These are phyloP conservation scores for Notarius lentiginosus DNA, from an alignment of 2,113 vertebrate species.

Conservation along the genomic window DNA sequence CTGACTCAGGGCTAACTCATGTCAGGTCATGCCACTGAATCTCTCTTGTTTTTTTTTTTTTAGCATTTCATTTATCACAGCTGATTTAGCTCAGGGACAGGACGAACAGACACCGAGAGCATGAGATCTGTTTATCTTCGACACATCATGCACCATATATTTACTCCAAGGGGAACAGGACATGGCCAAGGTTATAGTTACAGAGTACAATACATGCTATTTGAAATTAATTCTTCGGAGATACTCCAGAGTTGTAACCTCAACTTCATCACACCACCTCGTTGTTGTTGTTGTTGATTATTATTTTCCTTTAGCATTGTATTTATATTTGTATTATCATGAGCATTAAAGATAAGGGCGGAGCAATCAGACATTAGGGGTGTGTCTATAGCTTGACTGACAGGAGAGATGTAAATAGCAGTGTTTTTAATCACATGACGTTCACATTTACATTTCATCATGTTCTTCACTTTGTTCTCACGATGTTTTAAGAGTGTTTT, in stretches of 20 bases:
- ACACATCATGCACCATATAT: not conserved
- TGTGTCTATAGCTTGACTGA: not conserved
- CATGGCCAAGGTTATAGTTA: not conserved
- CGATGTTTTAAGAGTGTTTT: too few relatives aligned
- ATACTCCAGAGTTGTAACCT: not conserved
- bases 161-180: not conserved
- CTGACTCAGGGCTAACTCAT: slow-evolving; percentile 39
- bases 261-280: not conserved
- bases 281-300: too few relatives aligned
- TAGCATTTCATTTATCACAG: slow-evolving; percentile 36
- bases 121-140: slow-evolving; percentile 8
- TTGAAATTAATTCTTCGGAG: not conserved
- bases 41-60: not conserved
- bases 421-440: not conserved
- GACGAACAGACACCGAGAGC: not conserved
- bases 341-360: not conserved
- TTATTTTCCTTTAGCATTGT: not conserved
- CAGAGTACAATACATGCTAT: not conserved
- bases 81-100: not conserved
- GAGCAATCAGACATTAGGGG: not conserved
- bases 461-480: not conserved
- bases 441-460: not conserved
- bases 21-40: slow-evolving; percentile 19
- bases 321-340: not conserved
- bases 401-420: not conserved